Evolutionary conservation across 2,113 vertebrate species (phyloP), one percentile per base, ranked within the genome.

Genomic region (Petroica traversi): DNA sequence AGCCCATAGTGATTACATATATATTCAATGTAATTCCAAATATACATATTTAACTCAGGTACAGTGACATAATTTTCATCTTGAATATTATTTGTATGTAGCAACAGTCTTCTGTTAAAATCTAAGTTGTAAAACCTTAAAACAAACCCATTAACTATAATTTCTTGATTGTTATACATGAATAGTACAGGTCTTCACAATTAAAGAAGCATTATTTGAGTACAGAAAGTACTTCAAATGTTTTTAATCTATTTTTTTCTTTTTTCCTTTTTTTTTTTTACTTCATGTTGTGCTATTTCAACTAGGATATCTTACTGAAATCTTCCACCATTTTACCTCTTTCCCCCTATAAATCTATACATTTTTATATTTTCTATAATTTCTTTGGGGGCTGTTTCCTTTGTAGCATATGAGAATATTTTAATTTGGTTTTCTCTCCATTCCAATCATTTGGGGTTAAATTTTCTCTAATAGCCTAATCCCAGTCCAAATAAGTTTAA

Each of bases 401-500:
- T 95, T 94, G 93, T 95, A 97, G 86, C 96, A 75, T 96, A 93
- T 96, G 96, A 97, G 95, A 96, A 96, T 97, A 96, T 97, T 97
- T 96, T 96, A 97, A 95, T 95, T 97, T 96, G 89, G 94, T 94
- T 97, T 96, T 79, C 93, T 97, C 87, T 95, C 63, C 81, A 90
- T 96, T 97, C 86, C 96, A 97, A 93, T 97, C 96, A 96, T 97
- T 96, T 95, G 96, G 96, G 96, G 95, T 95, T 95, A 93, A 97
- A 97, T 92, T 96, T 95, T 96, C 95, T 97, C 96, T 96, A 95
- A 96, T 97, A 96, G 89, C 93, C 93, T 97, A 96, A 95, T 97
- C 96, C 95, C 91, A 95, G 95, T 95, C 96, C 95, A 94, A 95
- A 91, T 96, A 97, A 93, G 93, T 95, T 97, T 96, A 97, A 93